These are phyloP conservation scores for Ceratotherium simum DNA, from an alignment of 2,113 vertebrate genomes.

Conservation along the genomic window DNA sequence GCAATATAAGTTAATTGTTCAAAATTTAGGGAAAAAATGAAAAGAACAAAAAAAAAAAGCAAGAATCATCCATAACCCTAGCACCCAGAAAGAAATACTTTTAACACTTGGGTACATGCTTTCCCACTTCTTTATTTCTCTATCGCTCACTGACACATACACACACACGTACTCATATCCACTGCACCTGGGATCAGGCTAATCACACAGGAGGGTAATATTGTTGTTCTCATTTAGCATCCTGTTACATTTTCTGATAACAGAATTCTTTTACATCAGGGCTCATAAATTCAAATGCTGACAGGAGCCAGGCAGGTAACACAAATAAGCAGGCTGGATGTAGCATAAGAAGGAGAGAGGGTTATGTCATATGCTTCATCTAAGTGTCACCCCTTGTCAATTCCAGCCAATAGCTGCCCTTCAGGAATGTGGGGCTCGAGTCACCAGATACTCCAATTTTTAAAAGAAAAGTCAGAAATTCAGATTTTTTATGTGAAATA, in stretches of 20 bases:
- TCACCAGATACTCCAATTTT: background rate
- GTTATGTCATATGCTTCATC: no score
- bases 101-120: no score
- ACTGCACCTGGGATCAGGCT: background rate
- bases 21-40: background rate
- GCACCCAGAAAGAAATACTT: background rate
- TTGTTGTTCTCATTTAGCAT: background rate
- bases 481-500: background rate
- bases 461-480: background rate
- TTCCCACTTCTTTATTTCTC: background rate
- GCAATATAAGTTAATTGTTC: background rate
- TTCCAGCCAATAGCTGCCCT: background rate
- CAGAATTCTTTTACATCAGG: background rate
- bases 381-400: background rate
- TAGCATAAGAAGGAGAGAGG: background rate
- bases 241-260: background rate
- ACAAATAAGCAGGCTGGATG: background rate
- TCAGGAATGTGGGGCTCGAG: background rate
- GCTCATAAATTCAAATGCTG: background rate
- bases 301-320: background rate
- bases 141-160: background rate
- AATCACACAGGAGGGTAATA: background rate
- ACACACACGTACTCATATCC: no score
- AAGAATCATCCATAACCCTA: background rate
- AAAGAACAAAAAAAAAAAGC: background rate